Conservation (phyloP, 2,113 vertebrate genomes). For the Eulemur macaco region DNA sequence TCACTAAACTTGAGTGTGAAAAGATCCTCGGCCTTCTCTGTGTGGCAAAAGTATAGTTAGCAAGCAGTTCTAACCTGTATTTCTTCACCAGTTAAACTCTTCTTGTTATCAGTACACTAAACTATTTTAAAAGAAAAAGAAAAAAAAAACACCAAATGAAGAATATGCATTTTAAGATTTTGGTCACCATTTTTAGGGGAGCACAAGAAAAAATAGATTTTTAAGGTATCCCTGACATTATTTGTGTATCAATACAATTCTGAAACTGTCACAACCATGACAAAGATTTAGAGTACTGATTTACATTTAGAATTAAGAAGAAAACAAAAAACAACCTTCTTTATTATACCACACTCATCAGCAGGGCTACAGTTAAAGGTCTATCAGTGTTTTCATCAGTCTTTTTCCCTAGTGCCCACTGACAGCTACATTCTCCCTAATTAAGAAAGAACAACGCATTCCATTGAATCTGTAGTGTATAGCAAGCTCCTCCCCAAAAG, state of each 20-base stretch:
- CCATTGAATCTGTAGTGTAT: conserved; percentile 53
- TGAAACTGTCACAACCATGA: conserved; percentile 72
- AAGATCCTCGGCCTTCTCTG: not conserved
- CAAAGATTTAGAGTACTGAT: conserved; percentile 77
- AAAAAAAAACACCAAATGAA: not conserved
- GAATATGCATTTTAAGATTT: not conserved
- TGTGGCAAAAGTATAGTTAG: not conserved
- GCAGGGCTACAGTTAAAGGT: conserved; percentile 76
- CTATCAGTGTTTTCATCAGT: conserved; percentile 81
- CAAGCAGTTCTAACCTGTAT: not conserved
- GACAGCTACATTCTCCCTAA: conserved; percentile 75
- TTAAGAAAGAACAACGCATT: conserved; percentile 71
- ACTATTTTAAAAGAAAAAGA: not conserved
- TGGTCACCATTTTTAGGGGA: not conserved
- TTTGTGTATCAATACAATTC: conserved; percentile 49
- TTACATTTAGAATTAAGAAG: conserved; percentile 80
- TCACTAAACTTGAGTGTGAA: not conserved
- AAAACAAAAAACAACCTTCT: conserved; percentile 80
- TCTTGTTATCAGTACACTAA: not conserved
- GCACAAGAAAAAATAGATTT: not conserved
- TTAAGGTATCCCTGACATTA: not conserved
- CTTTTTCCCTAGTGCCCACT: conserved; percentile 58
- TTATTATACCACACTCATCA: conserved; percentile 76
- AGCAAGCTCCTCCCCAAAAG: conserved; percentile 1
- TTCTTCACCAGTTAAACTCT: not conserved